Conservation (phyloP, 2,113 vertebrate genomes). For the Edolisoma coerulescens region DNA sequence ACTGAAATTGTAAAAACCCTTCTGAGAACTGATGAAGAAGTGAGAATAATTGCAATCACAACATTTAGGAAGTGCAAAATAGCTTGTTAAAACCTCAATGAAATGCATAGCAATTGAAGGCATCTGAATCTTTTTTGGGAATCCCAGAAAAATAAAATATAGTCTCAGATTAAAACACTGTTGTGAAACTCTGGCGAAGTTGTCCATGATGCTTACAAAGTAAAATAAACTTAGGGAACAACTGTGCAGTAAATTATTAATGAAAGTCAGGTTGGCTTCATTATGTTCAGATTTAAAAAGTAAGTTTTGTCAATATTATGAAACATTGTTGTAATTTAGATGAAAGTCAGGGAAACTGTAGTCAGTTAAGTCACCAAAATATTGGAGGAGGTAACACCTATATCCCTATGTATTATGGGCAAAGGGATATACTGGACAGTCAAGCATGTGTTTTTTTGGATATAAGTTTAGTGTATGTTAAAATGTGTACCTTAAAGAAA, state of each 20-base stretch:
- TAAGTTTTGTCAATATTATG: neutral
- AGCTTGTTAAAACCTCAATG: conserved; percentile 10
- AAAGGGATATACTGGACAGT: neutral
- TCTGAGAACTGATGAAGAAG: conserved; percentile 39
- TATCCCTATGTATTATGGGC: neutral
- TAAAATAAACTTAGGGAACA: neutral
- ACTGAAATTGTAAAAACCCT: conserved; percentile 30
- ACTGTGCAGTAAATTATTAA: neutral
- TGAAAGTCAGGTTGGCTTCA: neutral
- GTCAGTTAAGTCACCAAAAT: neutral
- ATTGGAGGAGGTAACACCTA: neutral
- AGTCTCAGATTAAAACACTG: neutral
- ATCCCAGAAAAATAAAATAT: neutral
- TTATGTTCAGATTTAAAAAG: neutral
- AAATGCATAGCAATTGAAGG: neutral
- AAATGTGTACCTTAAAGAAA: neutral
- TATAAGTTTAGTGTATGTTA: neutral
- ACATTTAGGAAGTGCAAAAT: conserved; percentile 59
- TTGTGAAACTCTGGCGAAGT: neutral
- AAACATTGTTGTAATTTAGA: neutral
- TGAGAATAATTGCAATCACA: conserved; percentile 67
- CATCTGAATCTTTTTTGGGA: neutral
- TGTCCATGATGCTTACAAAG: neutral
- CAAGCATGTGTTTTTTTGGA: neutral
- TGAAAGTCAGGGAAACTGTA: neutral